Base-by-base conservation (phyloP, 2,113 vertebrate genomes). In the Machaerirhynchus nigripectus region DNA sequence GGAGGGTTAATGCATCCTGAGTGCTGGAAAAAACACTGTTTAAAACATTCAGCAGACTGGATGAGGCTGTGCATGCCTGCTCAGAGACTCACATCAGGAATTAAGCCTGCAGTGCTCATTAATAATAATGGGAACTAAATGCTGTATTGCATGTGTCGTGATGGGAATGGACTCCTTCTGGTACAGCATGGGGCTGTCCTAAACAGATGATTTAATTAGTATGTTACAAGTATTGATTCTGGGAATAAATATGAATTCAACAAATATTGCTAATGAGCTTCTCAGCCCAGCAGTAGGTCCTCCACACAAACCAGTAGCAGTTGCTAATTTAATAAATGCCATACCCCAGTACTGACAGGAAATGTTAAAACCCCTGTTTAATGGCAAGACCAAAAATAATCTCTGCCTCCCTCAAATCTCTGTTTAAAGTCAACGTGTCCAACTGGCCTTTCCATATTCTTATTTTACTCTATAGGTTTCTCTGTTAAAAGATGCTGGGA, bases 111-210 rank as follows among this genome's bases (percentile, higher is more conserved):
- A 93, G 84, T 86, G 83, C 80, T 95, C 85, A 95, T 94, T 96
- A 96, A 94, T 96, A 96, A 96, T 97, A 93, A 97, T 84, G 69
- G 69, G n/a, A 94, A 50, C 80, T 96, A 96, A 96, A 94, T 78
- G 83, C 65, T 89, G 60, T 75, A 81, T 78, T 93, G 92, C 88
- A 78, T 42, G 73, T 78, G 92, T 90, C 85, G 39, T 21, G 7
- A 67, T 90, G 83, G 79, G 86, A 95, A 68, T 0, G 0, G 83
- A 37, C 69, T 93, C 90, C 92, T 92, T 75, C 87, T 93, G 73
- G 73, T 95, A 49, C 92, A 94, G 92, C 85, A 88, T 90, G 86
- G 76, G 52, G 79, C 85, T 94, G 82, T 93, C 92, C 92, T 90
- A 93, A 87, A 92, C 88, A 97, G 88, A 91, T 94, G 44, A 96